Percentiles rank a stretch among this genome's conserved stretches.
phyloP scores from a whole-genome alignment of 1,140 invertebrate species.

The Chelonus insularis region DNA sequence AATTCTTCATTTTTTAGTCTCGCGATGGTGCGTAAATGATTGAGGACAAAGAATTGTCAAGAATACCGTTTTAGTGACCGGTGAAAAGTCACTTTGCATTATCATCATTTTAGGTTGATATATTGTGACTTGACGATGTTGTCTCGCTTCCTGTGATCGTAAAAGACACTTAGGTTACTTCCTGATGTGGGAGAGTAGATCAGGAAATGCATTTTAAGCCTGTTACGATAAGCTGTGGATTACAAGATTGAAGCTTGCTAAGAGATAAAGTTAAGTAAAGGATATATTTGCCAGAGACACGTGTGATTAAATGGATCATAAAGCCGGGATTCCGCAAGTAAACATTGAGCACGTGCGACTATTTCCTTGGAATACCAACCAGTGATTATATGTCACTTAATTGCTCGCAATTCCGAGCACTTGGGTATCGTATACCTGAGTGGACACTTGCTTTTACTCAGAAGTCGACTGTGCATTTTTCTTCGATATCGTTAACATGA shows the following conservation, averaged over 20 bases:
- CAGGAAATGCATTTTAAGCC: not conserved
- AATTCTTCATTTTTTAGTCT: too few species aligned
- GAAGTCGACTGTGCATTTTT: too few species aligned
- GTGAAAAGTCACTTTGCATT: slow-evolving; percentile 17
- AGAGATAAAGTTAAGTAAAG: not conserved
- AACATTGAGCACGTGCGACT: slow-evolving; percentile 19
- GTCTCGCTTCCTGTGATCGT: slow-evolving; percentile 19
- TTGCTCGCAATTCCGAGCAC: slow-evolving; percentile 36
- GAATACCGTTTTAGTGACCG: not conserved
- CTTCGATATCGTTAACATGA: too few species aligned
- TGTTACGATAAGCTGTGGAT: not conserved
- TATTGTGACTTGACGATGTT: not conserved
- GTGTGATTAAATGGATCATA: not conserved
- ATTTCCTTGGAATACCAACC: not conserved
- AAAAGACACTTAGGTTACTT: slow-evolving; percentile 21
- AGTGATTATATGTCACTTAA: slow-evolving; percentile 38
- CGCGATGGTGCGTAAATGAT: slow-evolving; percentile 7
- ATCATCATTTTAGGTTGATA: not conserved
- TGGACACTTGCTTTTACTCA: not conserved
- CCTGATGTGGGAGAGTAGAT: too few species aligned
- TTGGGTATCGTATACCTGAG: slow-evolving; percentile 33
- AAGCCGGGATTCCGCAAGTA: not conserved
- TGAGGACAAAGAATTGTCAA: slow-evolving; percentile 1
- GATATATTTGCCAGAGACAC: not conserved
- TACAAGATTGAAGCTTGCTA: too few species aligned